Conservation (phyloP, 2,888 invertebrate species). For the Cataglyphis altisquamis region DNA sequence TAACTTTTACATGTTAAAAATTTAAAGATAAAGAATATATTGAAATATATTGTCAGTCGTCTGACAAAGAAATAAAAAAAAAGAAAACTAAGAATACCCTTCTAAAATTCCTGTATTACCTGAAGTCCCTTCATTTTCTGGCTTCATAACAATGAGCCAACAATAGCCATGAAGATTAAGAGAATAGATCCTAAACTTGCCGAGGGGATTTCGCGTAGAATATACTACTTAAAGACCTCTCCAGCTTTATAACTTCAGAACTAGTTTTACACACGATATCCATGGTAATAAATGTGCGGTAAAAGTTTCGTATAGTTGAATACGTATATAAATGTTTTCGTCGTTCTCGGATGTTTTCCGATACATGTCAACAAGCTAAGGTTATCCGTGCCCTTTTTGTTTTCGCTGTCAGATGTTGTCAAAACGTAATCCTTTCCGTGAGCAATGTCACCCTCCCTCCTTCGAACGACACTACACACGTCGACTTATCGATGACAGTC, state of each 20-base stretch:
- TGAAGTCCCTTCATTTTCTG: background rate
- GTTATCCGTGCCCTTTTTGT: constrained; percentile 39
- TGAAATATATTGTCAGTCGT: background rate
- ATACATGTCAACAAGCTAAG: constrained; percentile 26
- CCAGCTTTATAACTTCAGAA: constrained; percentile 32
- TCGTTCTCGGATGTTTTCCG: background rate
- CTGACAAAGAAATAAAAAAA: background rate
- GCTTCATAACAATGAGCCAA: background rate
- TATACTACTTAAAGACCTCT: constrained; percentile 4
- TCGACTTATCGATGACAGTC: constrained; percentile 62
- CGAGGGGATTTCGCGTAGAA: constrained; percentile 36
- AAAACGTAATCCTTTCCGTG: constrained; percentile 52
- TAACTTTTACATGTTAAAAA: background rate
- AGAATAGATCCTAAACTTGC: constrained; percentile 41
- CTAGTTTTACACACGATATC: constrained; percentile 36
- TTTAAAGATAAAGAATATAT: background rate
- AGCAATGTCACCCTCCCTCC: constrained; percentile 14
- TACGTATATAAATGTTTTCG: background rate
- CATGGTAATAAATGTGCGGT: constrained; percentile 14
- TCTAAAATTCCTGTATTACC: background rate
- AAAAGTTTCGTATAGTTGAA: constrained; percentile 16
- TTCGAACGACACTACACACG: constrained; percentile 11
- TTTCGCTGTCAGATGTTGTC: constrained; percentile 51
- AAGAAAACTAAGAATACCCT: background rate
- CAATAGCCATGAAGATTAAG: constrained; percentile 37